Evolutionary conservation across 2,113 vertebrate species (phyloP).

Genomic region (Plecotus auritus): DNA sequence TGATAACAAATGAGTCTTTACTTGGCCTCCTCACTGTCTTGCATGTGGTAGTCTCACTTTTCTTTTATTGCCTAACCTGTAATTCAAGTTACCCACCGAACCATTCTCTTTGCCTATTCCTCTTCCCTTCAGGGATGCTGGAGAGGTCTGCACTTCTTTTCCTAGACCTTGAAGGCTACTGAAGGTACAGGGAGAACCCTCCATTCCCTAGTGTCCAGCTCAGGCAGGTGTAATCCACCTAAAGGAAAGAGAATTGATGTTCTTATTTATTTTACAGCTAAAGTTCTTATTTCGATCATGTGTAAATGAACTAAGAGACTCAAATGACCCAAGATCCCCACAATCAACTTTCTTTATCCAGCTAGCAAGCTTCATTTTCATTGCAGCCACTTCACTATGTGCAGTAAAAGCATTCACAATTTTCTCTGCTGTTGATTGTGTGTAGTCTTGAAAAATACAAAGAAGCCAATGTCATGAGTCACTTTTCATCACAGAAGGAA

Average conservation of each 20-base stretch:
- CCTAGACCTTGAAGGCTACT: not conserved
- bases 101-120: not conserved
- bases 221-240: not conserved
- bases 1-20: not conserved
- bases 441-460: slow-evolving; percentile 6
- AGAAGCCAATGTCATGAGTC: not conserved
- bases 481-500: not conserved
- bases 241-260: not conserved
- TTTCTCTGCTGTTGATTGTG: not conserved
- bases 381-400: not conserved
- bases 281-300: slow-evolving; percentile 11
- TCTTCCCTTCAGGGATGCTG: not conserved
- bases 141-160: not conserved
- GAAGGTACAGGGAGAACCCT: not conserved
- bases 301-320: not conserved
- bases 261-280: slow-evolving; percentile 3
- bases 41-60: not conserved
- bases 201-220: not conserved
- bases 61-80: not conserved
- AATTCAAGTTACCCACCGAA: not conserved
- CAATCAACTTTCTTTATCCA: not conserved
- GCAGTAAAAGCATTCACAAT: not conserved
- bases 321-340: not conserved
- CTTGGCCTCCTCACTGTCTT: not conserved
- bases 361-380: slow-evolving; percentile 3